These are phyloP conservation scores for Porphyrio hochstetteri DNA, from an alignment of 2,113 vertebrate genomes.

Conservation along the genomic window DNA sequence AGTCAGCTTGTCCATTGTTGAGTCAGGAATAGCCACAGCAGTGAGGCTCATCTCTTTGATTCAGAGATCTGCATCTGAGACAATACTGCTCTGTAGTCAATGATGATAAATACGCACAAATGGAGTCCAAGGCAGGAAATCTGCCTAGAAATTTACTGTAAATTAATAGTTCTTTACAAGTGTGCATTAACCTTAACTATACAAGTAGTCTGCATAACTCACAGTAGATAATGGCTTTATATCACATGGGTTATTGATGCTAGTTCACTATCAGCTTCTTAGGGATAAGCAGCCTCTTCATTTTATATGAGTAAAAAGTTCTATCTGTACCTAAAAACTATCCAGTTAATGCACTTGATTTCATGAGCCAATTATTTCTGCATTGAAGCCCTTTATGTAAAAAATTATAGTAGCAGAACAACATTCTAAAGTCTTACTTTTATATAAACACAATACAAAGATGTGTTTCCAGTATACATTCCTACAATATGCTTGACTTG, in stretches of 20 bases:
- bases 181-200: neutral
- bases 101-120: neutral
- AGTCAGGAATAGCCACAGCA: neutral
- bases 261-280: neutral
- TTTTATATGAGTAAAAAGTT: neutral
- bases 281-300: neutral
- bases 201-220: neutral
- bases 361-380: neutral
- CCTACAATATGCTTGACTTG: neutral
- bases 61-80: neutral
- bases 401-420: neutral
- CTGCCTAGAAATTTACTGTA: neutral
- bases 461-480: neutral
- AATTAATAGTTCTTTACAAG: neutral
- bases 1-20: neutral
- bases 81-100: neutral
- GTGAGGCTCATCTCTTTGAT: fast-evolving
- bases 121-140: neutral
- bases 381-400: neutral
- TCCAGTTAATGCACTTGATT: neutral
- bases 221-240: neutral
- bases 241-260: neutral
- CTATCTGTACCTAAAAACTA: neutral
- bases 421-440: neutral
- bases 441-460: neutral